Evolutionary conservation across 2,888 invertebrate species (phyloP).

Genomic region (Dusona sp.): DNA sequence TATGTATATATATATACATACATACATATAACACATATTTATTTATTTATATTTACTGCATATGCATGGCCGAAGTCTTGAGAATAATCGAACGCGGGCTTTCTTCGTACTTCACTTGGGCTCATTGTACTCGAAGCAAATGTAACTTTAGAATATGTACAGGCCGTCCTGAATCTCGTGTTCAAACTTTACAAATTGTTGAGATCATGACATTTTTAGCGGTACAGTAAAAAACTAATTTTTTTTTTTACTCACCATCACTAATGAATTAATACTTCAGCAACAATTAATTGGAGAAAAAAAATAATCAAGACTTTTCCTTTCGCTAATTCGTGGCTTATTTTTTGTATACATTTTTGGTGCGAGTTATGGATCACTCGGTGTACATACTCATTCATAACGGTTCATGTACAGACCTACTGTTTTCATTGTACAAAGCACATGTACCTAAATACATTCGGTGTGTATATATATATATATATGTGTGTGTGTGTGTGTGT

Average conservation of each 20-base stretch:
- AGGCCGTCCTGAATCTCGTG: neutral
- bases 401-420: neutral
- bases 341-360: neutral
- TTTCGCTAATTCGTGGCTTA: neutral
- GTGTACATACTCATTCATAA: neutral
- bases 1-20: constrained; percentile 1
- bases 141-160: constrained; percentile 25
- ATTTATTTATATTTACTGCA: constrained; percentile 19
- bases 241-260: neutral
- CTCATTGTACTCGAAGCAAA: constrained; percentile 59
- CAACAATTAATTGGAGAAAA: neutral
- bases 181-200: neutral
- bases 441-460: neutral
- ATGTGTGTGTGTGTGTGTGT: neutral
- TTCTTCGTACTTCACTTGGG: constrained; percentile 50
- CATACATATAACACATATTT: constrained; percentile 1
- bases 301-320: neutral
- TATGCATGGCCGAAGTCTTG: constrained; percentile 34
- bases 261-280: no score
- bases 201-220: neutral
- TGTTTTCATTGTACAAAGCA: constrained; percentile 18
- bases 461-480: neutral
- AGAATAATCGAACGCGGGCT: constrained; percentile 55
- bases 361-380: neutral
- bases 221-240: no score